Evolutionary conservation across 2,113 vertebrate genomes (phyloP).

Genomic region (Salvelinus sp.): DNA sequence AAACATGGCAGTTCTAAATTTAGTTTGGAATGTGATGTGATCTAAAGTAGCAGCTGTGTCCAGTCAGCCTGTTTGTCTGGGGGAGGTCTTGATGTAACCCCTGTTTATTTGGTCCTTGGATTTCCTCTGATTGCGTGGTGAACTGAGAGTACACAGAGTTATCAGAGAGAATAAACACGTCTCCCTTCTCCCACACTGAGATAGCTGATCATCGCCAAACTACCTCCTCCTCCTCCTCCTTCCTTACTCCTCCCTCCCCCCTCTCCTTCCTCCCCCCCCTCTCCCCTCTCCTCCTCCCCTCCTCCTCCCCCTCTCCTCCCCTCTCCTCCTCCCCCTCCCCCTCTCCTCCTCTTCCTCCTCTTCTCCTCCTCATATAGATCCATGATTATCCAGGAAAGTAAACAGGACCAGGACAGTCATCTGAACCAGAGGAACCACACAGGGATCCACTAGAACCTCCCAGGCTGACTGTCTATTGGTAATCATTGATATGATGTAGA

Average conservation of each 20-base stretch:
- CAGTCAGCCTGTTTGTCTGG: conserved; percentile 35
- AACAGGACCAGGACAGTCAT: no score
- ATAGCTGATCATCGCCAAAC: conserved; percentile 22
- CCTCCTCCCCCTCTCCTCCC: no score
- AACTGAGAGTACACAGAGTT: conserved; percentile 32
- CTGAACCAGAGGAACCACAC: not conserved
- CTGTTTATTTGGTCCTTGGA: conserved; percentile 62
- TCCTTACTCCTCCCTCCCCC: no score
- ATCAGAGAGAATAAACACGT: conserved; percentile 7
- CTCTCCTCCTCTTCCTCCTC: not conserved
- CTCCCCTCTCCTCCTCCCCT: fast-evolving
- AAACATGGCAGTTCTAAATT: conserved; percentile 7
- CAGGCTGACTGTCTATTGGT: no score
- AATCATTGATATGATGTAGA: no score
- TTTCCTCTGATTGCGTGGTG: conserved; percentile 36
- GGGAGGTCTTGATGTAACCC: conserved; percentile 41
- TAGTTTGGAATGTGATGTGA: not conserved
- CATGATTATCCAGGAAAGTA: no score
- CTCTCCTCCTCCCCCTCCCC: no score
- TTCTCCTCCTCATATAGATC: not conserved
- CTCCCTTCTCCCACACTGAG: conserved; percentile 18
- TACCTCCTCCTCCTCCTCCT: not conserved
- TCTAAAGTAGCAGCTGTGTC: conserved; percentile 50
- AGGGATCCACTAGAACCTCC: conserved; percentile 10
- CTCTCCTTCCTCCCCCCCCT: not conserved